Conservation (phyloP, 2,113 vertebrate genomes). For the Salvelinus sp. region DNA sequence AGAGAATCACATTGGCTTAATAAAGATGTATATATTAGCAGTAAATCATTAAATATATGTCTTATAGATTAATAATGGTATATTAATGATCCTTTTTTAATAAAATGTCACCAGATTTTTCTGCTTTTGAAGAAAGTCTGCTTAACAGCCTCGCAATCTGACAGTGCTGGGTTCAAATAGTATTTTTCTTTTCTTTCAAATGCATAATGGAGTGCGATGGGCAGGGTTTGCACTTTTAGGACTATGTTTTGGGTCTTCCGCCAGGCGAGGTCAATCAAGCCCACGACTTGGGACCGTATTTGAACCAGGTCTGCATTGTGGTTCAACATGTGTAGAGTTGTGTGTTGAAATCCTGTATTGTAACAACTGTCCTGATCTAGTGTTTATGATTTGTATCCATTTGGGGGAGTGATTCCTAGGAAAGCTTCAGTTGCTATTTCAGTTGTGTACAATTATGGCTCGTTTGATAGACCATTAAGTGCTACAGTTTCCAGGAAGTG, state of each 20-base stretch:
- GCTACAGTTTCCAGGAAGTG: constrained; percentile 26
- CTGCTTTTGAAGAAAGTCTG: background rate
- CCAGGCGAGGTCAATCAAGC: no score
- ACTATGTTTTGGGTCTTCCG: background rate
- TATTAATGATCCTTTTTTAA: no score
- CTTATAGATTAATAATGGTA: no score
- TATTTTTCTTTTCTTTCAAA: background rate
- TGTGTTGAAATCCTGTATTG: background rate
- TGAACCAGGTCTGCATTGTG: background rate
- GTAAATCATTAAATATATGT: no score
- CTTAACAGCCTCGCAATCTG: background rate
- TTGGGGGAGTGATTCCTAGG: background rate
- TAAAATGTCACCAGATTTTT: background rate
- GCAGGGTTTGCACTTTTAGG: background rate
- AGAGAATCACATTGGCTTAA: background rate
- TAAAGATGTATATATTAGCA: background rate
- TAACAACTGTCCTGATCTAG: background rate
- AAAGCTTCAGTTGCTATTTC: constrained; percentile 33
- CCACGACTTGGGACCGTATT: no score
- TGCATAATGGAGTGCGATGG: no score
- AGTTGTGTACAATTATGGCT: constrained; percentile 40
- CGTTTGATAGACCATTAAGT: constrained; percentile 37
- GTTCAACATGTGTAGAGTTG: background rate
- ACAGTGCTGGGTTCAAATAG: no score
- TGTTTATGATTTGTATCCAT: background rate